Base-by-base conservation (phyloP, 2,888 invertebrate species). In the Magallana nippona region DNA sequence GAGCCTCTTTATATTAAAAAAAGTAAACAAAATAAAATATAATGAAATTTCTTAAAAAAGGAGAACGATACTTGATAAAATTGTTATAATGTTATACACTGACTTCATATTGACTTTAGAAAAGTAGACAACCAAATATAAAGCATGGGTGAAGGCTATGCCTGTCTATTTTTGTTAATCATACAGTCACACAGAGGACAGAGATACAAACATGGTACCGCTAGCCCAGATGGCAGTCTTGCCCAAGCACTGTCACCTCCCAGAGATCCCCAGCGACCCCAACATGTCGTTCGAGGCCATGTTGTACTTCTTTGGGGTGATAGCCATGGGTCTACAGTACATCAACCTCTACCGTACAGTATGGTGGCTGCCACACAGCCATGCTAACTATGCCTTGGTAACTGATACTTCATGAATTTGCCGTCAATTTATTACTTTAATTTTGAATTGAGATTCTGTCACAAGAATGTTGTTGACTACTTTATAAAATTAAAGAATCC, bases 361-460 rank as follows among this genome's bases (percentile, higher is more conserved):
- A 17, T 99, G 98, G 98, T 99, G 99, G 99, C 94, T 99, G 82
- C 98, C 98, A 0, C 96, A 98, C 93, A 98, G 98, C 0, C 96
- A 97, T 93, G 97, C 97, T 85, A 96, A 96, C 91, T 97, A 97
- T 93, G 96, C 97, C 85, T 96, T 99, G 96, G 98, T 98, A 95
- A 95, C 95, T 86, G 44, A 44, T 71, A n/a, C 17, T 22, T 78
- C 82, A 22, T n/a, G n/a, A n/a, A n/a, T n/a, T n/a, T n/a, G n/a
- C n/a, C n/a, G n/a, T 79, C 27, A 27, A 27, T 60, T 60, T 60
- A 17, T 60, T 8, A n/a, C 5, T 19, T 77, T 77, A 77, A 0
- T 10, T 77, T 77, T 77, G 11, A 22, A n/a, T 17, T 44, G 0
- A 44, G 44, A 44, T 3, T 44, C 44, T 44, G 5, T 44, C 5